Percentiles rank a stretch among this genome's conserved stretches.
Conservation (phyloP, 2,113 vertebrate genomes). For the Hemichromis elongatus region DNA sequence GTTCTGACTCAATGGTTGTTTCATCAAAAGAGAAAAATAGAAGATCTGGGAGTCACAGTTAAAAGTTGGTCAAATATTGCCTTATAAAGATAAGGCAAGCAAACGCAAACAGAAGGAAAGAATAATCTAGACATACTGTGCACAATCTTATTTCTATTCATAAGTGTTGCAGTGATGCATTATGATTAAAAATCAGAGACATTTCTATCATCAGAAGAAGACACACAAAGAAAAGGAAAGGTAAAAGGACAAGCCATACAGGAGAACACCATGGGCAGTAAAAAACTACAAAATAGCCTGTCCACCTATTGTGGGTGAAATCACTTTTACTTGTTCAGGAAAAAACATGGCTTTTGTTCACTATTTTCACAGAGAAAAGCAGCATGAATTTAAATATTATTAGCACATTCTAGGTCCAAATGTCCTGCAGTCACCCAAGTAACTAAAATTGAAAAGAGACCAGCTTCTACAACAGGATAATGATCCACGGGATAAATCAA, state of each 20-base stretch:
- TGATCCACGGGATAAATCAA: not conserved
- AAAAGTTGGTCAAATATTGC: not conserved
- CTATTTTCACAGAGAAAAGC: not conserved
- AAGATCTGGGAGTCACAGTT: not conserved
- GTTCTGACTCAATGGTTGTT: not conserved
- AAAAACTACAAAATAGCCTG: not conserved
- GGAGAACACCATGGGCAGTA: not conserved
- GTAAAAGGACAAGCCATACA: not conserved
- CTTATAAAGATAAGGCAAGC: not conserved
- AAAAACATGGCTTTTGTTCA: not conserved
- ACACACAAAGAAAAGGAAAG: not conserved
- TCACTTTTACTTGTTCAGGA: not conserved
- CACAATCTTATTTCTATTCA: not conserved
- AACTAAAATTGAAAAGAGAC: not conserved
- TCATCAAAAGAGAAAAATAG: not conserved
- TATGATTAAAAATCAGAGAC: not conserved
- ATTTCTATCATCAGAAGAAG: not conserved
- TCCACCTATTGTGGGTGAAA: not conserved
- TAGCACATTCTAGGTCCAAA: not conserved
- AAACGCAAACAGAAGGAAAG: not conserved
- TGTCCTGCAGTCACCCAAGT: not conserved
- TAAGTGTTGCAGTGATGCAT: not conserved
- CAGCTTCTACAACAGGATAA: not conserved
- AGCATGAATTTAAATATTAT: not conserved
- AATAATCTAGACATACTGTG: not conserved